Conservation (phyloP, 2,797 vertebrate species). For the Gymnothorax reevesii region DNA sequence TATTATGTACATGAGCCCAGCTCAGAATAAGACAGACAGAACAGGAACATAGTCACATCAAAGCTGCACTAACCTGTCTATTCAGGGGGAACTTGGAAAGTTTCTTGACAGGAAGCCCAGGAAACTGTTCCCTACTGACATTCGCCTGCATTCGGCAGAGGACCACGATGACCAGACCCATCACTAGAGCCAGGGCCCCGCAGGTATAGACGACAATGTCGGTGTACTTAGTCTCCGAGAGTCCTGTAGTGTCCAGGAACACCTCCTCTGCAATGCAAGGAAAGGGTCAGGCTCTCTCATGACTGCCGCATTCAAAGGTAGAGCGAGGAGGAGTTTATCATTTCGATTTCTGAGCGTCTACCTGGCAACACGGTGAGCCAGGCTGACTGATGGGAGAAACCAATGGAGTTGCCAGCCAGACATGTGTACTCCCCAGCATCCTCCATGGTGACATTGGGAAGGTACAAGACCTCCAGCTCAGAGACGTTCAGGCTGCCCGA, state of each 20-base stretch:
- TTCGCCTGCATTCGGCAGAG: slow-evolving; percentile 88
- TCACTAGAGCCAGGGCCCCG: slow-evolving; percentile 84
- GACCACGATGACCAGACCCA: slow-evolving; percentile 86
- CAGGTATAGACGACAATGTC: slow-evolving; percentile 93
- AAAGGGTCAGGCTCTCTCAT: not conserved
- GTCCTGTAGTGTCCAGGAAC: slow-evolving; percentile 69
- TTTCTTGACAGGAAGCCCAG: slow-evolving; percentile 89
- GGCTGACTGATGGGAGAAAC: slow-evolving; percentile 91
- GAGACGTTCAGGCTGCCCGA: slow-evolving; percentile 95
- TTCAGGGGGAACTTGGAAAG: slow-evolving; percentile 93
- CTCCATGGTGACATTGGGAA: slow-evolving; percentile 87
- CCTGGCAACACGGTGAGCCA: slow-evolving; percentile 94
- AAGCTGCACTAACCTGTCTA: slow-evolving; percentile 78
- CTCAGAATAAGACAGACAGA: not conserved
- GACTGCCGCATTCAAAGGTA: not conserved
- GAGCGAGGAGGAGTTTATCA: not conserved
- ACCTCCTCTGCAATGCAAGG: slow-evolving; percentile 78
- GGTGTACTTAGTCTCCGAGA: slow-evolving; percentile 83
- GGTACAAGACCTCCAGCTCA: slow-evolving; percentile 90
- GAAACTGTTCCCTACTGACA: slow-evolving; percentile 79
- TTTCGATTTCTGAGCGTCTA: slow-evolving; percentile 46
- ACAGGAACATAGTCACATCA: not conserved
- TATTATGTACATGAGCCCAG: not conserved
- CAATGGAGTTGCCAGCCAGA: slow-evolving; percentile 95
- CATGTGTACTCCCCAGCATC: slow-evolving; percentile 97